Conservation (phyloP, 2,113 vertebrate genomes). For the Bubo blakistoni region DNA sequence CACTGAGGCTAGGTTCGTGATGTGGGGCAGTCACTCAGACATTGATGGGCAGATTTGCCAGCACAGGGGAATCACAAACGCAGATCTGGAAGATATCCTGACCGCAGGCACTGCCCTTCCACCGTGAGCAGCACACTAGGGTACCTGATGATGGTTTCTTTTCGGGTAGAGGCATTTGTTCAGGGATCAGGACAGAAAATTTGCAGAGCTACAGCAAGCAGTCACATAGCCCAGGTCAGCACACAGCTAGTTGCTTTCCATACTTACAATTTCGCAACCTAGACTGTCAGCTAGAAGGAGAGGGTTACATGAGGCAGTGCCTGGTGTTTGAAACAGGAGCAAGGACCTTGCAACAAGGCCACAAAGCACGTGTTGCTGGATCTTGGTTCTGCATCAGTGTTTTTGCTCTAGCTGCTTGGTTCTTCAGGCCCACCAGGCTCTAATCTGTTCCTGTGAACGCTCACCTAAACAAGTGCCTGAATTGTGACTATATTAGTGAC, state of each 20-base stretch:
- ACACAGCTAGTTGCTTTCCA: not conserved
- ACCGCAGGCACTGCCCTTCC: not conserved
- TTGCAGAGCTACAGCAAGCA: not conserved
- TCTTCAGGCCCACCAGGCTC: not conserved
- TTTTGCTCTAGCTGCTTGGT: not conserved
- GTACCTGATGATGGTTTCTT: not conserved
- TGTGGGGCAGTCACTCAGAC: not conserved
- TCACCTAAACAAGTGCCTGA: not conserved
- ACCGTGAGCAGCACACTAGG: not conserved
- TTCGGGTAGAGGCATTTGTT: not conserved
- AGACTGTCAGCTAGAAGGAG: not conserved
- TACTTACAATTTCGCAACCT: not conserved
- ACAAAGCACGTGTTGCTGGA: not conserved
- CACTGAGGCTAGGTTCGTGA: not conserved
- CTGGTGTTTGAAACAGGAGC: not conserved
- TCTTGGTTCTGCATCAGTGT: not conserved
- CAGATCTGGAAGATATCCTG: not conserved
- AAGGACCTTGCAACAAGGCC: not conserved
- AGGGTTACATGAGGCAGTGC: not conserved
- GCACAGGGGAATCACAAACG: not conserved
- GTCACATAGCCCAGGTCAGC: not conserved
- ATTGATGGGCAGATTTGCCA: not conserved
- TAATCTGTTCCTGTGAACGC: not conserved
- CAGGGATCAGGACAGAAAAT: not conserved
- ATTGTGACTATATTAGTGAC: not conserved